phyloP scores from a whole-genome alignment of 64 coral and sea anemone species.

The Porites lutea region DNA sequence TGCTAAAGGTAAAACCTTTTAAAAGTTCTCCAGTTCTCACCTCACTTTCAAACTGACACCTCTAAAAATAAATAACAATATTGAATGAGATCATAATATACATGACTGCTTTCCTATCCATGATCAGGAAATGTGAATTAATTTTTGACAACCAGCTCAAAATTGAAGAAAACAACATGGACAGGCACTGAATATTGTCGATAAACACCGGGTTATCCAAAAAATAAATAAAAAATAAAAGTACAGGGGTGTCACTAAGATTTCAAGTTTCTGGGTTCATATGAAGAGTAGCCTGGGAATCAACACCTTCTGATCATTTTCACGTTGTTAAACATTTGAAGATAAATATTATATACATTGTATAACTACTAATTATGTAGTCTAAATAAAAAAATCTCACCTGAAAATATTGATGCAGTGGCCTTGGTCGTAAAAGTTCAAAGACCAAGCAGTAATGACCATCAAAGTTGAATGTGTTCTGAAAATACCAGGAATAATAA shows the following conservation, averaged over 20 bases:
- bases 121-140: too few species aligned
- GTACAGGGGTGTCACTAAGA: too few species aligned
- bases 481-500: neutral
- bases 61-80: constrained; percentile 41
- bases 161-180: too few species aligned
- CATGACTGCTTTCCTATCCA: neutral
- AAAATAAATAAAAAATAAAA: too few species aligned
- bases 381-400: constrained; percentile 18
- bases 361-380: neutral
- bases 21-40: neutral
- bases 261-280: too few species aligned
- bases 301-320: too few species aligned
- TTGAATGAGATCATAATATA: neutral
- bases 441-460: constrained; percentile 88
- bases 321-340: too few species aligned
- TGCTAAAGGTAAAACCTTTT: neutral
- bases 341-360: too few species aligned
- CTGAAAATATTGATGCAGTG: constrained; percentile 90
- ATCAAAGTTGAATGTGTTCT: constrained; percentile 82
- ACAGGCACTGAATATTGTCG: too few species aligned
- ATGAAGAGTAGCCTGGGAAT: too few species aligned
- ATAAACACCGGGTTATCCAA: too few species aligned
- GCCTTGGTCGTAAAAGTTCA: constrained; percentile 69
- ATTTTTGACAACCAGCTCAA: too few species aligned
- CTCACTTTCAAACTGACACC: constrained; percentile 58